Base-by-base conservation (phyloP, 2,113 vertebrate genomes). In the Phylloscopus trochiloides region DNA sequence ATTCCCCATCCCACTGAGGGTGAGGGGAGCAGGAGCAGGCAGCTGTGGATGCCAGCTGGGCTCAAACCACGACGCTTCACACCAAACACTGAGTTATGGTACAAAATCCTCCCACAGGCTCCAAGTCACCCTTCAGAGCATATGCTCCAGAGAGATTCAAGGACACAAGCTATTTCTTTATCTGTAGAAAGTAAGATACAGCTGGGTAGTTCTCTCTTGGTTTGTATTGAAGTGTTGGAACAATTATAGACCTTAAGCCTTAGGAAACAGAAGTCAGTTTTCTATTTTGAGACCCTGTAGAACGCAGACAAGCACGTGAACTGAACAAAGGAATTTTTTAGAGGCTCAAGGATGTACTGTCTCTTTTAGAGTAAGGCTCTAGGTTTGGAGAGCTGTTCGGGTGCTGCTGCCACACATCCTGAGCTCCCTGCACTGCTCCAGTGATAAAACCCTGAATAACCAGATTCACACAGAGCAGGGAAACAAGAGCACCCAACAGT, bases 51-150 rank as follows among this genome's bases (percentile, higher is more conserved):
- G 68, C 74, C 70, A 54, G 81, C 67, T 61, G 52, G 61, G 54
- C 68, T 75, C 18, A 38, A 75, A 86, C 42, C 42, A 38, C 1
- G 3, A 50, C 68, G 38, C 62, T 36, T 98, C 91, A 98, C 98
- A 22, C 86, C 97, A 88, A 98, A 99, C 28, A 97, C 98, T 7
- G 98, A 99, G 77, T 98, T 99, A 42, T 73, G 97, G 28, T 98
- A 98, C 92, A 97, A 96, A 78, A 97, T 98, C 66, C 97, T 98
- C 97, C 98, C 97, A 36, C 98, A 98, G 91, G 95, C 96, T 28
- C 98, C 98, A 79, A 97, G 97, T 38, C 97, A 98, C 61, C 97
- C 98, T 82, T 98, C 96, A 66, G 97, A 98, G 63, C 94, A 96
- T 47, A 97, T 98, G 97, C 98, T 99, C 96, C 97, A 97, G 86